Base-by-base conservation (phyloP, 2,113 vertebrate species). In the Panurus biarmicus region DNA sequence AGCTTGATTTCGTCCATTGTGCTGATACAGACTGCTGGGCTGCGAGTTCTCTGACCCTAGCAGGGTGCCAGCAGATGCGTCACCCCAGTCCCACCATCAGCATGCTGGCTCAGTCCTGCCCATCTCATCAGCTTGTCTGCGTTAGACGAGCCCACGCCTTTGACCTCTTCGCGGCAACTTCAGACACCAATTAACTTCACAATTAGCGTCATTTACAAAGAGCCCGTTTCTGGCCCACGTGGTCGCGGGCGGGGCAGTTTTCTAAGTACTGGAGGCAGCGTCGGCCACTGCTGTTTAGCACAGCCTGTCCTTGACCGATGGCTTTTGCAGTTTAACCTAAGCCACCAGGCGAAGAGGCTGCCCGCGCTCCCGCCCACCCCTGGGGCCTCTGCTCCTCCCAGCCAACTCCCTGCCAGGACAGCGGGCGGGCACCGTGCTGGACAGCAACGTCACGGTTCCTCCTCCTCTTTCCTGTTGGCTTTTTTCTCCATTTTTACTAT, bases 11-110 rank as follows among this genome's bases (percentile, higher is more conserved):
- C 26, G 35, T 58, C 77, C 56, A 13, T 4, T 1, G 1, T 5
- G 33, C 23, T 2, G 0, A 42, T 0, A 3, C 17, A 35, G 31
- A 10, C 23, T n/a, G 54, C n/a, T 9, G 60, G 29, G 22, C 71
- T 47, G 17, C 2, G 36, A 38, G 36, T 31, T 21, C 89, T 28
- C 60, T 64, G 82, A 78, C 36, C 42, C 21, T 66, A 66, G 70
- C 28, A 23, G 53, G 33, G 31, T 29, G 66, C 79, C 75, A 75
- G 77, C 22, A 40, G 29, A 47, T 23, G 29, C 9, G 33, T 89
- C 91, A 87, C 47, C 36, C 40, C 23, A 2, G 4, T 38, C 73
- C 33, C 12, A 1, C 54, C 36, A 26, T 12, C 38, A 7, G 8
- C 45, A 18, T 17, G 19, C 22, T 31, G 69, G 23, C 79, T 70